phyloP scores from a whole-genome alignment of 2,888 invertebrate species.

The Amblyjoppa proteus region DNA sequence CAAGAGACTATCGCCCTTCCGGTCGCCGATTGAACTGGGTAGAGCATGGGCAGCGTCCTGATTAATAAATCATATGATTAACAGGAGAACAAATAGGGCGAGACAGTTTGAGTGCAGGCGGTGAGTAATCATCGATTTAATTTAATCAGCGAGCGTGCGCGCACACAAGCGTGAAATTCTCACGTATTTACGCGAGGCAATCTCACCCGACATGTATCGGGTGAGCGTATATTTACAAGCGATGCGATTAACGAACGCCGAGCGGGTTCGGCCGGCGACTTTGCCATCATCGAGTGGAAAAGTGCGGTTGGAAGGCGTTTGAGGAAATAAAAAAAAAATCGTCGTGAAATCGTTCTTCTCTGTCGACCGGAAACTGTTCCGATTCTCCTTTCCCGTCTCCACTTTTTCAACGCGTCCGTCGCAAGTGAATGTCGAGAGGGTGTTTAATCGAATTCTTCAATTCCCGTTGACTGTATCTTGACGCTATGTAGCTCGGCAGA shows the following conservation, averaged over 20 bases:
- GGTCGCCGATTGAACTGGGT: background rate
- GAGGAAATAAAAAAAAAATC: background rate
- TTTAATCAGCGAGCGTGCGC: constrained; percentile 27
- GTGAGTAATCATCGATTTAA: constrained; percentile 33
- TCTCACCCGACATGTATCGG: background rate
- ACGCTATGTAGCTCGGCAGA: background rate
- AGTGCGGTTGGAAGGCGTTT: constrained; percentile 19
- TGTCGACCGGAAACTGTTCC: background rate
- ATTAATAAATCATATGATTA: constrained; percentile 41
- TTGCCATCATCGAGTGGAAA: constrained; percentile 22
- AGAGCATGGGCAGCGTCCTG: background rate
- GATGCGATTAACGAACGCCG: constrained; percentile 42
- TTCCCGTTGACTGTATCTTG: background rate
- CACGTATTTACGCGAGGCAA: constrained; percentile 1
- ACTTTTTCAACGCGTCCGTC: constrained; percentile 33
- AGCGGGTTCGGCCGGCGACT: constrained; percentile 7
- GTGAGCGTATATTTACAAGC: constrained; percentile 26
- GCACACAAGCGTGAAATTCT: background rate
- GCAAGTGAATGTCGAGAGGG: background rate
- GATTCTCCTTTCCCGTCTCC: constrained; percentile 47
- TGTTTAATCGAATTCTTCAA: constrained; percentile 25
- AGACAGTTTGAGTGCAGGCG: constrained; percentile 23
- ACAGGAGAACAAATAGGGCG: constrained; percentile 11
- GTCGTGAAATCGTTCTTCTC: constrained; percentile 33
- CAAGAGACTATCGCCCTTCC: background rate